Evolutionary conservation across 92 coral and sea anemone genomes (phyloP).

Genomic region (Epizoanthus scotinus): DNA sequence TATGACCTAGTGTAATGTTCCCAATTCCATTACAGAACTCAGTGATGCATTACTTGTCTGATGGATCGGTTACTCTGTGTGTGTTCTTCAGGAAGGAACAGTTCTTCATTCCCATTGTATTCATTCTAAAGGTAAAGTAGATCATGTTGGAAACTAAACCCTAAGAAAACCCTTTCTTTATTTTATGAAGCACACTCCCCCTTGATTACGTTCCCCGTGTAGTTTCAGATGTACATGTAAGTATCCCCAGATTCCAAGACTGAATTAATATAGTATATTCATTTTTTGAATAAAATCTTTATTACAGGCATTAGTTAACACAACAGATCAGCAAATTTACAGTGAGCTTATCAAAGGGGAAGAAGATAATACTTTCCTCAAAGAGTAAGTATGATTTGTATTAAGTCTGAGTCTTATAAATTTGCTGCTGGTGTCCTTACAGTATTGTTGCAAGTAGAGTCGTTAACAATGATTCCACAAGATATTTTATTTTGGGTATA

Average conservation of each 20-base stretch:
- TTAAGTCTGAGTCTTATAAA: too few relatives aligned
- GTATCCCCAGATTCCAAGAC: too few relatives aligned
- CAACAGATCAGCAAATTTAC: slow-evolving; percentile 94
- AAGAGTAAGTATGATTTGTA: slow-evolving; percentile 74
- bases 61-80: slow-evolving; percentile 73
- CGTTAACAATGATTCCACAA: too few relatives aligned
- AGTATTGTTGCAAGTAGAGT: too few relatives aligned
- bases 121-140: slow-evolving; percentile 77
- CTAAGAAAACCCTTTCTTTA: background rate
- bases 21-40: slow-evolving; percentile 65
- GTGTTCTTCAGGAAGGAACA: slow-evolving; percentile 74
- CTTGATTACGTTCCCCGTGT: too few relatives aligned
- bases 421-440: too few relatives aligned
- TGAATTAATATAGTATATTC: too few relatives aligned
- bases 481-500: too few relatives aligned
- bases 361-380: slow-evolving; percentile 80
- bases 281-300: background rate
- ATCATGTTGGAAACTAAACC: background rate
- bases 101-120: slow-evolving; percentile 87
- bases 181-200: background rate
- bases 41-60: slow-evolving; percentile 82
- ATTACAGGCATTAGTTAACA: slow-evolving; percentile 77
- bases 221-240: too few relatives aligned
- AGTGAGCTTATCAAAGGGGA: slow-evolving; percentile 85
- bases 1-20: background rate